A percentile compares a stretch with the other conserved stretches of the same genome.
These are phyloP conservation scores for Drosophila nikananu DNA, from an alignment of 1,140 invertebrate species.

Conservation along the genomic window DNA sequence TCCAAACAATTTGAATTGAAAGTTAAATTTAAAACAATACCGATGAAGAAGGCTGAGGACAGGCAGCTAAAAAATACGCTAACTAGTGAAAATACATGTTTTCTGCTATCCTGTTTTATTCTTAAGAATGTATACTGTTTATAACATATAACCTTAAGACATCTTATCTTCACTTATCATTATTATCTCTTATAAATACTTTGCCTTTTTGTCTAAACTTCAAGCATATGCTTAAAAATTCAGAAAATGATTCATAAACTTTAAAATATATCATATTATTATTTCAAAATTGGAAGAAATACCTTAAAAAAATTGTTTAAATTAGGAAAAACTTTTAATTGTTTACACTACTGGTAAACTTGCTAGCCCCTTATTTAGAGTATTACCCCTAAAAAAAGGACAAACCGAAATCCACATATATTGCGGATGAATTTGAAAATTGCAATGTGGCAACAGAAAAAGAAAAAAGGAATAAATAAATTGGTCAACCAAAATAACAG, in stretches of 20 bases:
- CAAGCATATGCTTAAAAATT: neutral
- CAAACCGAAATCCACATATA: constrained; percentile 33
- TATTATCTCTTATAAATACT: no score
- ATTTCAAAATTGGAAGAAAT: no score
- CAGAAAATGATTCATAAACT: neutral
- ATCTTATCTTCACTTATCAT: no score
- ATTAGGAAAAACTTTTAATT: no score
- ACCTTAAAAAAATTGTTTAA: no score
- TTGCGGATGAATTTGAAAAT: constrained; percentile 67
- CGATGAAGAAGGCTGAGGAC: neutral
- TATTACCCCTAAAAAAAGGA: constrained; percentile 3
- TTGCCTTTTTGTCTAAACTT: neutral
- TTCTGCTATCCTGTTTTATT: no score
- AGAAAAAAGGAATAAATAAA: constrained; percentile 23
- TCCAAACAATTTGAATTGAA: constrained; percentile 65
- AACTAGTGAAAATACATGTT: no score
- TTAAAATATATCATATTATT: no score
- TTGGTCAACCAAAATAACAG: constrained; percentile 36
- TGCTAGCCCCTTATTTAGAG: neutral
- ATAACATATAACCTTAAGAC: no score
- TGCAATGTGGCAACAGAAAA: constrained; percentile 57
- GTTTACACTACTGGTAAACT: neutral
- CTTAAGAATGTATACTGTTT: no score
- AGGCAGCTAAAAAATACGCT: constrained; percentile 3
- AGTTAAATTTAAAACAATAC: constrained; percentile 60